Percentiles rank a stretch among this genome's conserved stretches.
Evolutionary conservation across 2,888 invertebrate species (phyloP).

Genomic region (Tetropium fuscum): DNA sequence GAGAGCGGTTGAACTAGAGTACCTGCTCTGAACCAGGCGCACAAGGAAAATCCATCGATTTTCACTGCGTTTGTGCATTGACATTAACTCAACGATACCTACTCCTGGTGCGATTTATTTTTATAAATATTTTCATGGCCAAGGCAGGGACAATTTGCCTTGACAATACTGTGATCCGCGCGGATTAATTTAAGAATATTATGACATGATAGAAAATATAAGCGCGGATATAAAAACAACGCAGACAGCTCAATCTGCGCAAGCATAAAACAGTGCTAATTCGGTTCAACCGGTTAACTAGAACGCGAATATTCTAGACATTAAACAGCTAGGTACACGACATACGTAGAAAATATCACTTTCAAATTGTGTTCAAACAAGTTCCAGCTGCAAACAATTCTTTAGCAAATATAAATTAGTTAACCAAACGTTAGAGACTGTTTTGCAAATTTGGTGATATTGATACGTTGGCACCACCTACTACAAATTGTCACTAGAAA

Average conservation of each 20-base stretch:
- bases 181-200: background rate
- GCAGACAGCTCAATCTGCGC: slow-evolving; percentile 1
- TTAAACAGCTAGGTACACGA: background rate
- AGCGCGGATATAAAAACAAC: background rate
- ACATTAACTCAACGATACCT: slow-evolving; percentile 12
- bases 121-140: slow-evolving; percentile 6
- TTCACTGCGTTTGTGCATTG: background rate
- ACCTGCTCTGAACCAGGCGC: background rate
- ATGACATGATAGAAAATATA: too few species aligned
- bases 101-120: background rate
- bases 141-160: too few species aligned
- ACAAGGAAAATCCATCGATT: background rate
- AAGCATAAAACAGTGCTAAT: too few species aligned
- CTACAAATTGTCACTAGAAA: slow-evolving; percentile 8
- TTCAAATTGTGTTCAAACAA: background rate
- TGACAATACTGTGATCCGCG: too few species aligned
- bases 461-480: slow-evolving; percentile 20
- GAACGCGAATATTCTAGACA: slow-evolving; percentile 23
- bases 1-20: background rate
- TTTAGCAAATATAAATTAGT: too few species aligned
- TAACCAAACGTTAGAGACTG: too few species aligned
- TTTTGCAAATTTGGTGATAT: too few species aligned
- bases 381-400: too few species aligned
- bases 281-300: background rate
- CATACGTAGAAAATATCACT: background rate